Evolutionary conservation across 2,888 invertebrate species (phyloP).

Genomic region (Anoncus sp.): DNA sequence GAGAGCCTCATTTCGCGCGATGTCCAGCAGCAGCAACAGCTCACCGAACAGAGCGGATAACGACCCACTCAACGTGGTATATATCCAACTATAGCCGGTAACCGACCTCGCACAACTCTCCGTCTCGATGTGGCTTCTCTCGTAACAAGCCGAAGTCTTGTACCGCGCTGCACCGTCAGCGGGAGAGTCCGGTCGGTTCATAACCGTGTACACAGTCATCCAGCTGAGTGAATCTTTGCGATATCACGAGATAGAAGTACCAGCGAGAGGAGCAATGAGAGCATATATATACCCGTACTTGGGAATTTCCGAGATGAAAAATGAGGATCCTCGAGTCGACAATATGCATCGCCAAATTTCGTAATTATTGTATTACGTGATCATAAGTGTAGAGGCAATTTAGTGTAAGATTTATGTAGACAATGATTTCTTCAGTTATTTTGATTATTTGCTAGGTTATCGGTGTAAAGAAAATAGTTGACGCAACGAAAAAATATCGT

Average conservation of each 20-base stretch:
- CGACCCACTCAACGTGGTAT: conserved; percentile 67
- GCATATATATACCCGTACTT: background rate
- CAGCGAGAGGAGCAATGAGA: conserved; percentile 17
- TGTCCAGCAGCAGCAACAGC: conserved; percentile 51
- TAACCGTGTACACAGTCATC: conserved; percentile 21
- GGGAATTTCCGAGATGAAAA: conserved; percentile 20
- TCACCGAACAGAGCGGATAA: conserved; percentile 64
- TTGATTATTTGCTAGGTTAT: too few relatives aligned
- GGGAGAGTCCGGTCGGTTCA: conserved; percentile 33
- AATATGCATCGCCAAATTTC: conserved; percentile 12
- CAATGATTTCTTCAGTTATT: too few relatives aligned
- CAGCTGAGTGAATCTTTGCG: conserved; percentile 52
- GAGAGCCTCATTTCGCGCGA: conserved; percentile 44
- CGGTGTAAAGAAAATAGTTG: too few relatives aligned
- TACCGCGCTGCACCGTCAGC: conserved; percentile 33
- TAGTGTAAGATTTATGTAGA: too few relatives aligned
- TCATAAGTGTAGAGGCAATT: too few relatives aligned
- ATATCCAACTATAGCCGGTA: conserved; percentile 56
- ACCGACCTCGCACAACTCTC: conserved; percentile 66
- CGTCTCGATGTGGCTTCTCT: conserved; percentile 57
- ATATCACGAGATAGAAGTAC: conserved; percentile 36
- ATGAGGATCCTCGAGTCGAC: conserved; percentile 4
- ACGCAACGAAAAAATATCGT: too few relatives aligned
- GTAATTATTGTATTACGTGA: too few relatives aligned
- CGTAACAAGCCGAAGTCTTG: conserved; percentile 22